phyloP scores from a whole-genome alignment of 37 sponge, comb jelly and placozoan genomes.

The Lycopodina hypogea region DNA sequence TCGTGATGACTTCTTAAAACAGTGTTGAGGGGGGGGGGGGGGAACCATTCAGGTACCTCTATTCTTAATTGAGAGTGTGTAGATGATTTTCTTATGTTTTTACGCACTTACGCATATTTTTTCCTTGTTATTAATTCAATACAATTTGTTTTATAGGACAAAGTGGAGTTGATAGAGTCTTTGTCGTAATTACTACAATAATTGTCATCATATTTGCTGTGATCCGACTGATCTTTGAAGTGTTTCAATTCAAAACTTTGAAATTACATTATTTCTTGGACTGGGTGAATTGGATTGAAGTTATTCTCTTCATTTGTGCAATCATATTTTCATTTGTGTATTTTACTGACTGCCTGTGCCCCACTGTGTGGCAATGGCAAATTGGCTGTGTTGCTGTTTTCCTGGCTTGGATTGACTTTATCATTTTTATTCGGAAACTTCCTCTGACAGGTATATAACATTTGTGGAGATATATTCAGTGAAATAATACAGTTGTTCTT shows the following conservation, averaged over 20 bases:
- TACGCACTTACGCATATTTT: no score
- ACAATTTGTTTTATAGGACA: background rate
- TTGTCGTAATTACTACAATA: slow-evolving; percentile 23
- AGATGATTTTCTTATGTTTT: no score
- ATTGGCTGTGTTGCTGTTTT: slow-evolving; percentile 84
- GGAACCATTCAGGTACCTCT: no score
- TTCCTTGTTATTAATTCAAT: no score
- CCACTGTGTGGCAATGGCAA: slow-evolving; percentile 78
- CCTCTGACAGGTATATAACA: slow-evolving; percentile 60
- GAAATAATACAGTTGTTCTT: no score
- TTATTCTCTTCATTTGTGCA: slow-evolving; percentile 21
- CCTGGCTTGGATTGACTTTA: slow-evolving; percentile 86
- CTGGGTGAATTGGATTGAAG: slow-evolving; percentile 66
- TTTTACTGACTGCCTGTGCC: slow-evolving; percentile 38
- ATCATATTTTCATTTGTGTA: slow-evolving; percentile 58
- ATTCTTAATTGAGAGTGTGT: no score
- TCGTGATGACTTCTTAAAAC: no score
- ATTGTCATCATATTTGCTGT: slow-evolving; percentile 48
- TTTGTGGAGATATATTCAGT: background rate
- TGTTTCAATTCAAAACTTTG: slow-evolving; percentile 50
- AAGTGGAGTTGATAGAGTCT: background rate
- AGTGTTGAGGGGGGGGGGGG: no score
- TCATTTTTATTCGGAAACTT: slow-evolving; percentile 72
- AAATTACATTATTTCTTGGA: slow-evolving; percentile 40
- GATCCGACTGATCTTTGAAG: slow-evolving; percentile 51